Conservation (phyloP, 1,140 invertebrate genomes). For the Achroia grisella region DNA sequence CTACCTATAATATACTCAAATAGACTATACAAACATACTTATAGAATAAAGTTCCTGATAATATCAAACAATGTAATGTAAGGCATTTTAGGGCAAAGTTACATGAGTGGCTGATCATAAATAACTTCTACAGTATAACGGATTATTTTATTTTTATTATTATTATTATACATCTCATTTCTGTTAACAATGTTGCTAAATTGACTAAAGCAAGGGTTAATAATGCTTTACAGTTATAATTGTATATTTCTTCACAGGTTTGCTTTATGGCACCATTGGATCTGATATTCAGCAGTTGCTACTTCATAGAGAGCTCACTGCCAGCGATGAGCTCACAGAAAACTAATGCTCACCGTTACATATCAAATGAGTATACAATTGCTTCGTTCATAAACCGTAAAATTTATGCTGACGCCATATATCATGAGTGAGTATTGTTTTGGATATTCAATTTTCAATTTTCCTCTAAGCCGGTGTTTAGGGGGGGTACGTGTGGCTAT, state of each 20-base stretch:
- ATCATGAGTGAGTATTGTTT: slow-evolving; percentile 23
- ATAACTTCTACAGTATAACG: no score
- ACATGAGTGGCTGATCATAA: no score
- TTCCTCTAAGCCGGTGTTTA: no score
- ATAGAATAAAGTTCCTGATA: no score
- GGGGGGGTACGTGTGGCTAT: no score
- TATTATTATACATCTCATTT: no score
- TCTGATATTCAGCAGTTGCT: slow-evolving; percentile 36
- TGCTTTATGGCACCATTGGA: slow-evolving; percentile 33
- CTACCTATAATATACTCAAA: no score
- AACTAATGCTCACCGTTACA: slow-evolving; percentile 18
- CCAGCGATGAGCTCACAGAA: slow-evolving; percentile 7
- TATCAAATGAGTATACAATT: slow-evolving; percentile 7
- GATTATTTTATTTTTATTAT: not conserved
- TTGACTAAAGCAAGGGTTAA: no score
- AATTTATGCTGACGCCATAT: not conserved
- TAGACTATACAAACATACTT: no score
- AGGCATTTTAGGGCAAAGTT: no score
- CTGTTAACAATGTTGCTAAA: no score
- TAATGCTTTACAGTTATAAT: not conserved
- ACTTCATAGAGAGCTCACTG: slow-evolving; percentile 15
- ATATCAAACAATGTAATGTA: no score
- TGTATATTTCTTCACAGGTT: slow-evolving; percentile 21
- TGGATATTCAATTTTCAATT: not conserved
- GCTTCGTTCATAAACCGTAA: slow-evolving; percentile 9